Conservation (phyloP, 1,140 invertebrate species). For the Meloidogyne chitwoodi region DNA sequence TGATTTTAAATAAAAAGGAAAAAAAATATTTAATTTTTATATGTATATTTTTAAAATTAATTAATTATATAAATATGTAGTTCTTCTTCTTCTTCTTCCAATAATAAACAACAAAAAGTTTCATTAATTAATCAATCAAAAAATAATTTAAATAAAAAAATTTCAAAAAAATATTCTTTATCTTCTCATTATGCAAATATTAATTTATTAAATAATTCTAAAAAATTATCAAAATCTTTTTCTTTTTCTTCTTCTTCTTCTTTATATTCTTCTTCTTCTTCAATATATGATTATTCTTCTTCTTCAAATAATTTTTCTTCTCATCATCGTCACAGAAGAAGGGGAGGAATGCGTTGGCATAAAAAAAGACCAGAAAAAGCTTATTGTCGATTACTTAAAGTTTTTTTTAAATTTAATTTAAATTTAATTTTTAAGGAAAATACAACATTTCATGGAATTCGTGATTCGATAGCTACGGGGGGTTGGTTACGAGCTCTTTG, state of each 20-base stretch:
- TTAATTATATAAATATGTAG: too few relatives aligned
- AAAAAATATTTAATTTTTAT: too few relatives aligned
- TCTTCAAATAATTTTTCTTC: neutral
- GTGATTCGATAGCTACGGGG: neutral
- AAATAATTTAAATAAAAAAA: too few relatives aligned
- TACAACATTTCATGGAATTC: constrained; percentile 20
- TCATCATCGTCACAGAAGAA: neutral
- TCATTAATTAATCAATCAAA: too few relatives aligned
- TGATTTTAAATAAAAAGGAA: too few relatives aligned
- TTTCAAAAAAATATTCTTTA: too few relatives aligned
- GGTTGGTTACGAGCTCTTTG: constrained; percentile 4
- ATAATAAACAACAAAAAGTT: too few relatives aligned
- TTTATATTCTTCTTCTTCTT: neutral
- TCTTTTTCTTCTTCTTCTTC: neutral
- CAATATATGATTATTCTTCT: neutral
- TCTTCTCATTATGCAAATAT: too few relatives aligned
- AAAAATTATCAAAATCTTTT: neutral
- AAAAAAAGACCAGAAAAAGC: neutral
- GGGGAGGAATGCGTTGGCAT: neutral
- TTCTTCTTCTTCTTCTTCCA: too few relatives aligned
- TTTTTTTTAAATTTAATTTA: neutral
- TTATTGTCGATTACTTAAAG: neutral
- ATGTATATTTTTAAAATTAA: too few relatives aligned
- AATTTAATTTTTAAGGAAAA: constrained; percentile 2
- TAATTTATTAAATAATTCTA: neutral